Evolutionary conservation across 2,797 vertebrate genomes (phyloP).

Genomic region (Cryptoblepharus egeriae): DNA sequence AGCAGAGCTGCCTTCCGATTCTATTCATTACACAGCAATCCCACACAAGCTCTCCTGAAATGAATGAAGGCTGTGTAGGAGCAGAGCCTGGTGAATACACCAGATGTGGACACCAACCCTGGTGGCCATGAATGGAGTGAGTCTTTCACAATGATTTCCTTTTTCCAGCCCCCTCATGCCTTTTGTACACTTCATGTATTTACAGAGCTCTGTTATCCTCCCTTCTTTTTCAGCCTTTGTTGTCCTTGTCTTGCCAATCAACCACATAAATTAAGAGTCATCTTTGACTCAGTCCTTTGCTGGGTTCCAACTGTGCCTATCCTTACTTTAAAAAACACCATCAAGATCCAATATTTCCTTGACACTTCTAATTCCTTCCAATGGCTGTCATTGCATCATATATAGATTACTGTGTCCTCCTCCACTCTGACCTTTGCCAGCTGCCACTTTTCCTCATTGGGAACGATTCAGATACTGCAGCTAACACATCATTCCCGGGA

Average conservation of each 20-base stretch:
- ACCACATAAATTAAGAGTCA: slow-evolving; percentile 2
- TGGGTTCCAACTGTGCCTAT: not conserved
- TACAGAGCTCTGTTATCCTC: slow-evolving; percentile 4
- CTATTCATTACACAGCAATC: slow-evolving; percentile 7
- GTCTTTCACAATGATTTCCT: slow-evolving; percentile 14
- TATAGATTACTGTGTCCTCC: not conserved
- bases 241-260: slow-evolving; percentile 8
- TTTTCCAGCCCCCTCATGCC: not conserved
- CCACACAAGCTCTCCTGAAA: slow-evolving; percentile 5
- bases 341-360: not conserved
- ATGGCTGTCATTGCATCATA: not conserved
- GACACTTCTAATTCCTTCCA: not conserved
- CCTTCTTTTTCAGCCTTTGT: not conserved
- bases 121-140: slow-evolving; percentile 7
- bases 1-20: not conserved
- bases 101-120: slow-evolving; percentile 10
- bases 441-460: not conserved
- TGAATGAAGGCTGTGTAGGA: slow-evolving; percentile 22
- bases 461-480: not conserved
- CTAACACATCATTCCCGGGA: not conserved
- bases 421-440: slow-evolving; percentile 10
- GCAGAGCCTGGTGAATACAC: not conserved
- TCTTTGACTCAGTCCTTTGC: slow-evolving; percentile 16
- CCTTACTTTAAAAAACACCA: not conserved
- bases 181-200: not conserved